Evolutionary conservation across 2,113 vertebrate genomes (phyloP).

Genomic region (Taurulus bubalis): DNA sequence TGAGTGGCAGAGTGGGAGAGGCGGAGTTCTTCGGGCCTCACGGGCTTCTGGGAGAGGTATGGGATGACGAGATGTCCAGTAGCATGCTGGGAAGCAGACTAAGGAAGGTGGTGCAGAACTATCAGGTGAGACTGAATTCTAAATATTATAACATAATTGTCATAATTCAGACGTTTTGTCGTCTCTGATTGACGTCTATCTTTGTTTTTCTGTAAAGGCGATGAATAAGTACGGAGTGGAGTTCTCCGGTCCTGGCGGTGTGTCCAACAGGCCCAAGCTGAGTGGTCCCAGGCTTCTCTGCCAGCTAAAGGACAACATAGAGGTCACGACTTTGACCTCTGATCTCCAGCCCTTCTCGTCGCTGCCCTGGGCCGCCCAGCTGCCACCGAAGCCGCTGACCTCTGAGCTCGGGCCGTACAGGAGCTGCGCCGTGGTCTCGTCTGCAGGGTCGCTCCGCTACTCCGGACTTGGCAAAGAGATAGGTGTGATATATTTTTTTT

Average conservation of each 20-base stretch:
- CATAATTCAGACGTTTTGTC: not conserved
- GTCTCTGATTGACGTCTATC: not conserved
- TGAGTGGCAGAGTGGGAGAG: constrained; percentile 57
- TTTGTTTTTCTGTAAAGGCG: constrained; percentile 62
- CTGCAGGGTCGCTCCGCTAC: constrained; percentile 72
- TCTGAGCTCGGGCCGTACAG: constrained; percentile 78
- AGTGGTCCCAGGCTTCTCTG: constrained; percentile 80
- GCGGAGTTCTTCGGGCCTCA: constrained; percentile 74
- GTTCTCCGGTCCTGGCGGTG: constrained; percentile 45
- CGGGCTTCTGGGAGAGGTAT: constrained; percentile 74
- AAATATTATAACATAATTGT: not conserved
- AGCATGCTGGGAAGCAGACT: constrained; percentile 81
- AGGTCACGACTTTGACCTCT: constrained; percentile 75
- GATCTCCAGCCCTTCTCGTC: constrained; percentile 79
- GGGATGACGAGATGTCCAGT: constrained; percentile 85
- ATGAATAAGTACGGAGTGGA: constrained; percentile 85
- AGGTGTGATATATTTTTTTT: constrained; percentile 49
- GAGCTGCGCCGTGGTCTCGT: constrained; percentile 79
- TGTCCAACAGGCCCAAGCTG: constrained; percentile 52
- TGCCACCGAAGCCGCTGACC: constrained; percentile 71
- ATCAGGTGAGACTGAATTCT: constrained; percentile 77
- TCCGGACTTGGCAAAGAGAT: constrained; percentile 82
- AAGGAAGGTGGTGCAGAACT: constrained; percentile 85
- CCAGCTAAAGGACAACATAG: constrained; percentile 75
- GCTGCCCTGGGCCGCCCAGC: constrained; percentile 77